A percentile compares a stretch with the other conserved stretches of the same genome.
These are phyloP conservation scores for Rhinopithecus roxellana DNA, from an alignment of 2,113 vertebrate species.

Conservation along the genomic window DNA sequence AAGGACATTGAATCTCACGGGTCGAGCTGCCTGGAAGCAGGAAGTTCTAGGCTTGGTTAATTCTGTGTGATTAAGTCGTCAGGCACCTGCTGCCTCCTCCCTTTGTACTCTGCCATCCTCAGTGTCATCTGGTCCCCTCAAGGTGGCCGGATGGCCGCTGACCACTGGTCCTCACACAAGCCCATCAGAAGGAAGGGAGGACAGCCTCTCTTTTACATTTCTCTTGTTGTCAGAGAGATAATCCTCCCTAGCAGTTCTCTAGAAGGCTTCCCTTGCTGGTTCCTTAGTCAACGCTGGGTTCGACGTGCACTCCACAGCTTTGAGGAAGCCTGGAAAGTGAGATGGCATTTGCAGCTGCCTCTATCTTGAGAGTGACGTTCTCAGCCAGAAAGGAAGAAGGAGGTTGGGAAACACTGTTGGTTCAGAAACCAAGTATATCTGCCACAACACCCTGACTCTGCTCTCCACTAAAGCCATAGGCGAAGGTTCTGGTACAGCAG, in stretches of 20 bases:
- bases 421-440: background rate
- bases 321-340: background rate
- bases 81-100: background rate
- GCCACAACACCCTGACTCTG: no score
- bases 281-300: background rate
- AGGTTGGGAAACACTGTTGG: background rate
- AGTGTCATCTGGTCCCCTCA: background rate
- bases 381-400: background rate
- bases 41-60: background rate
- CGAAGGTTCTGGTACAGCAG: background rate
- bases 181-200: background rate
- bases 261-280: background rate
- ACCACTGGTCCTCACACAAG: no score
- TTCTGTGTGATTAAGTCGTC: background rate
- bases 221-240: background rate
- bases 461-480: background rate
- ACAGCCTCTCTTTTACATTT: background rate
- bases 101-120: background rate
- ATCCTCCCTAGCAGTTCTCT: background rate
- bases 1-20: background rate
- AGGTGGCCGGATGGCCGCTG: background rate
- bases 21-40: background rate
- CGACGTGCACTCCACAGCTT: accelerated
- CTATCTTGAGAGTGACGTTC: accelerated
- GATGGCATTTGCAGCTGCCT: background rate